A percentile compares a stretch with the other conserved stretches of the same genome.
These are phyloP conservation scores for Phataginus tricuspis DNA, from an alignment of 2,797 vertebrate species.

Conservation along the genomic window DNA sequence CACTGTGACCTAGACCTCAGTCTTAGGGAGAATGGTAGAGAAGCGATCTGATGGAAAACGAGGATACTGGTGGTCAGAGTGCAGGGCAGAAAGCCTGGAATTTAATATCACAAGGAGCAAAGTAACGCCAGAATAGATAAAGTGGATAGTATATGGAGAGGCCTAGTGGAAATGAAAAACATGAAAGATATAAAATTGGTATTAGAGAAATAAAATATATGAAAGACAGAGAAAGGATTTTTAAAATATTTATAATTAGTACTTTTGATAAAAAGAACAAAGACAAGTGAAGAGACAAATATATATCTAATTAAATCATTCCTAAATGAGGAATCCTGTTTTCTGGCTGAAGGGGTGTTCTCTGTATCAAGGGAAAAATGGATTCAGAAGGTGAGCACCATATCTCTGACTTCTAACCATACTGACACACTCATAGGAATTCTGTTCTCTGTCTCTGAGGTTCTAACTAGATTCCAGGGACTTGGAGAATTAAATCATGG, in stretches of 20 bases:
- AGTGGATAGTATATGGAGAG: background rate
- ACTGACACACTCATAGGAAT: background rate
- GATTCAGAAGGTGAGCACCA: background rate
- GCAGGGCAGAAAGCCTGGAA: background rate
- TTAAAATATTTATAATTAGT: background rate
- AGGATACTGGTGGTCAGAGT: background rate
- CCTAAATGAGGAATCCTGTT: background rate
- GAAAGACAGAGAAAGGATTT: background rate
- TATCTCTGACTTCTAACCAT: background rate
- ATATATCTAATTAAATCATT: background rate
- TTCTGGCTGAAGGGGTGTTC: background rate
- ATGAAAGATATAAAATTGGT: background rate
- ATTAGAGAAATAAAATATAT: background rate
- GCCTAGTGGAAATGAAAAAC: background rate
- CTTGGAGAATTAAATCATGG: background rate
- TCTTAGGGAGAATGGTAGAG: background rate
- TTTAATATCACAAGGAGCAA: background rate
- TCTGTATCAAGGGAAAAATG: background rate
- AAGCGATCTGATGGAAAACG: background rate
- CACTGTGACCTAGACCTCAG: background rate
- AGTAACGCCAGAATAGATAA: background rate
- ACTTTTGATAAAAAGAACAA: background rate
- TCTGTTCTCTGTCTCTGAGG: background rate
- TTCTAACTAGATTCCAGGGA: slow-evolving; percentile 7
- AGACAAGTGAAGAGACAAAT: background rate